phyloP scores from a whole-genome alignment of 1,140 invertebrate species.

The Tetranychus cinnabarinus region DNA sequence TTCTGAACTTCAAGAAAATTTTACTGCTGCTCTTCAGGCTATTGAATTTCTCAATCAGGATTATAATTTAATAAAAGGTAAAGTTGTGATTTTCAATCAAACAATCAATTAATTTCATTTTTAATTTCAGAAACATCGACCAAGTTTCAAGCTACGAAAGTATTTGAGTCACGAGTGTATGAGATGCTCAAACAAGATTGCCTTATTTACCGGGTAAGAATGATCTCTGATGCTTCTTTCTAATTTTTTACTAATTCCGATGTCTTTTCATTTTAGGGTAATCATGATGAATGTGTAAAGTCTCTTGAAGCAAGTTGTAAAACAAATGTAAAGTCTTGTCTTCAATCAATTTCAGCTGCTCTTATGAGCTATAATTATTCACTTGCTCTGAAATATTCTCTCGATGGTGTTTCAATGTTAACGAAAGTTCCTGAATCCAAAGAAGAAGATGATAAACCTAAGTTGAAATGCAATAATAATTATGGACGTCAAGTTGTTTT shows the following conservation, averaged over 20 bases:
- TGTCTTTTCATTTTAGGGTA: background rate
- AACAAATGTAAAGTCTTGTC: background rate
- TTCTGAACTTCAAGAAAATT: background rate
- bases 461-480: background rate
- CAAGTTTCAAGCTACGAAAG: background rate
- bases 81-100: background rate
- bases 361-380: background rate
- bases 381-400: background rate
- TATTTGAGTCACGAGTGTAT: background rate
- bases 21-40: background rate
- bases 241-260: background rate
- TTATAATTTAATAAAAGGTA: background rate
- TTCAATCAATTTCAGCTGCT: background rate
- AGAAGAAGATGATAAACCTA: background rate
- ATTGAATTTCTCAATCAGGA: background rate
- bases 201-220: background rate
- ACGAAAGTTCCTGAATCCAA: background rate
- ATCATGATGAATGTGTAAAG: background rate
- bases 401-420: background rate
- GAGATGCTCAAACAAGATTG: background rate
- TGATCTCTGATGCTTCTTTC: background rate
- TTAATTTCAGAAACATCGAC: background rate
- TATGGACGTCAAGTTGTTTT: background rate
- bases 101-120: background rate
- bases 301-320: background rate